Conservation (phyloP, 2,888 invertebrate species). For the Sphaeridia pumilis region DNA sequence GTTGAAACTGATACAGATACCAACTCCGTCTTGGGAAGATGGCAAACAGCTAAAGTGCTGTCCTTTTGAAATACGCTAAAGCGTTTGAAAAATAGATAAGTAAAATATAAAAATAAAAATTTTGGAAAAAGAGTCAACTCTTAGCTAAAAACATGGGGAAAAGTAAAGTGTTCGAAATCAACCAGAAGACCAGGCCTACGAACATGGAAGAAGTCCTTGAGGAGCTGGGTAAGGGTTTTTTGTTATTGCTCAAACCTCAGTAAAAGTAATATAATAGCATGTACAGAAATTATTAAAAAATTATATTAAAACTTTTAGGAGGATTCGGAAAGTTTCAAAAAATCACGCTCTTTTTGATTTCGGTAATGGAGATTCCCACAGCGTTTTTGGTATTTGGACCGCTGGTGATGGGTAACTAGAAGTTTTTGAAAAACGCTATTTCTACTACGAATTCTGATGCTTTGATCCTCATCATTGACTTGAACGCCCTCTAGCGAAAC, state of each 20-base stretch:
- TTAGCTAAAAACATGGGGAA: not conserved
- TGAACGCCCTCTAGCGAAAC: not conserved
- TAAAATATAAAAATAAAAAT: too few species aligned
- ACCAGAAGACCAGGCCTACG: not conserved
- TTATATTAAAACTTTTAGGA: not conserved
- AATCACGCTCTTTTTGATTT: constrained; percentile 8
- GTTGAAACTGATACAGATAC: too few species aligned
- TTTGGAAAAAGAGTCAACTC: not conserved
- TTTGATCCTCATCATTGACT: not conserved
- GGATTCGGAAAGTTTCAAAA: constrained; percentile 14
- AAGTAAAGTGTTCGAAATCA: not conserved
- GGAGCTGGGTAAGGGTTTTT: not conserved
- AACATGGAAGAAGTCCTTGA: not conserved
- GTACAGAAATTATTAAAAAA: not conserved
- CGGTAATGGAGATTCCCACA: constrained; percentile 13
- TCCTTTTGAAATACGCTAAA: too few species aligned
- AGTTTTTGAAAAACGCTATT: not conserved
- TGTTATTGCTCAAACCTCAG: not conserved
- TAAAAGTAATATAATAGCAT: too few species aligned
- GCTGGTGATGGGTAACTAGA: constrained; percentile 11
- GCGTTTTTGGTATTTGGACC: constrained; percentile 12
- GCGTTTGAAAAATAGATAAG: too few species aligned
- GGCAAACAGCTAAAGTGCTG: too few species aligned
- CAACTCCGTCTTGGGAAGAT: too few species aligned
- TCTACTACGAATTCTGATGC: too few species aligned